Percentiles rank a stretch among this genome's conserved stretches.
phyloP scores from a whole-genome alignment of 2,888 invertebrate species.

The Phasia obesa region DNA sequence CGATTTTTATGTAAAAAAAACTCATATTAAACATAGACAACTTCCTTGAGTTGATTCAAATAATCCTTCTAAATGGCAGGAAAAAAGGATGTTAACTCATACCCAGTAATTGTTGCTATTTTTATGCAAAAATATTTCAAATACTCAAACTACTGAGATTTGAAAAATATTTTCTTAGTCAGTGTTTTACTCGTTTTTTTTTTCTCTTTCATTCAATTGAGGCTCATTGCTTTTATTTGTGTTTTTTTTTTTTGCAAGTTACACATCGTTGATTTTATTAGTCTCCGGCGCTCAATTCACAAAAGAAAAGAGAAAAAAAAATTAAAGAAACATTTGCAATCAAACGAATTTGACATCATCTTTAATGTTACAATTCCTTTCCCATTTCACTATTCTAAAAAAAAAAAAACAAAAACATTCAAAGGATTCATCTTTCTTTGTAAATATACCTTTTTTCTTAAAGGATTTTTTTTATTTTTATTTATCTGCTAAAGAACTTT shows the following conservation, averaged over 20 bases:
- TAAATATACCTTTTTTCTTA: conserved; percentile 44
- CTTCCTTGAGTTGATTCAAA: conserved; percentile 60
- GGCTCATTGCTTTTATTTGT: conserved; percentile 74
- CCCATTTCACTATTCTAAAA: conserved; percentile 30
- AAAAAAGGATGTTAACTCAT: conserved; percentile 60
- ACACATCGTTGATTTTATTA: conserved; percentile 83
- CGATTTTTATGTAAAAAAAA: conserved; percentile 49
- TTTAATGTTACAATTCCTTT: conserved; percentile 71
- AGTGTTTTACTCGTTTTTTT: conserved; percentile 21
- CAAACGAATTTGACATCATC: conserved; percentile 73
- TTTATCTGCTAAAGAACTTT: conserved; percentile 31
- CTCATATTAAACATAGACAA: conserved; percentile 59
- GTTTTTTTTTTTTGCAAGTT: conserved; percentile 74
- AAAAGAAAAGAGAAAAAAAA: conserved; percentile 67
- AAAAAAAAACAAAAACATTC: too few species aligned
- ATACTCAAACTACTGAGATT: conserved; percentile 31
- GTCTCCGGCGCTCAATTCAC: conserved; percentile 82
- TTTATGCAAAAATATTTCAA: conserved; percentile 59
- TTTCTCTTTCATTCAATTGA: conserved; percentile 47
- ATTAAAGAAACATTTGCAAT: conserved; percentile 74
- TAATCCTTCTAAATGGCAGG: conserved; percentile 52
- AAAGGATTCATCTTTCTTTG: conserved; percentile 74
- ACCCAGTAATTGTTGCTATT: conserved; percentile 59
- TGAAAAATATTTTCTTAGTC: conserved; percentile 43
- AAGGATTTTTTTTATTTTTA: conserved; percentile 17